Base-by-base conservation (phyloP, 2,113 vertebrate genomes). In the Tinamus guttatus region DNA sequence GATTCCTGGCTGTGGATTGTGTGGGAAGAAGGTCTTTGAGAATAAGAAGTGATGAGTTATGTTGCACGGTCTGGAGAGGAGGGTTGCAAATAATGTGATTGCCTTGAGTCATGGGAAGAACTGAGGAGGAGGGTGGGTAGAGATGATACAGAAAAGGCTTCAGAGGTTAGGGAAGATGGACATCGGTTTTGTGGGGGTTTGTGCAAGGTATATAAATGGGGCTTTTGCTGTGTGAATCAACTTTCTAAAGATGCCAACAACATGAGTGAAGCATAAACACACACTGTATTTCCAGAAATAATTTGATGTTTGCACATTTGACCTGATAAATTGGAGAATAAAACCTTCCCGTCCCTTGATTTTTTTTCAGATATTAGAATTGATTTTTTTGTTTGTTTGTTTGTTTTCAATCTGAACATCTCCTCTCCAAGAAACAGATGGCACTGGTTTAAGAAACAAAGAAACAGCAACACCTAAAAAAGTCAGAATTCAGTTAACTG, bases 21-120 rank as follows among this genome's bases (percentile, higher is more conserved):
- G 1, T 51, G 28, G 7, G 8, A 5, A 49, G 27, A 71, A 73
- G 19, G 22, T 52, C 15, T 69, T 30, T 22, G 21, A 21, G 32
- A 82, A 41, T 21, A n/a, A 16, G 13, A 69, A 15, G 8, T 38
- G 36, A 12, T 30, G 41, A 28, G 13, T 21, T n/a, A 7, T 11
- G 5, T 13, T 2, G 0, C 40, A 41, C 18, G 27, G 30, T 9
- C 0, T 51, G 1, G 13, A 32, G 14, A 73, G 7, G 4, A 49
- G 4, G 40, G 12, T 4, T 11, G 11, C 6, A 74, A 19, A n/a
- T 51, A 14, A 28, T 69, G 22, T 9, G 7, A 4, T 51, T 75
- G 9, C 20, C 47, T 80, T 22, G 21, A 18, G 8, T 21, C 24
- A 7, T 49, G 47, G 40, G 36, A 89, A 85, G 12, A 41, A 7